phyloP scores from a whole-genome alignment of 2,888 invertebrate genomes.

The Heliconius aoede region DNA sequence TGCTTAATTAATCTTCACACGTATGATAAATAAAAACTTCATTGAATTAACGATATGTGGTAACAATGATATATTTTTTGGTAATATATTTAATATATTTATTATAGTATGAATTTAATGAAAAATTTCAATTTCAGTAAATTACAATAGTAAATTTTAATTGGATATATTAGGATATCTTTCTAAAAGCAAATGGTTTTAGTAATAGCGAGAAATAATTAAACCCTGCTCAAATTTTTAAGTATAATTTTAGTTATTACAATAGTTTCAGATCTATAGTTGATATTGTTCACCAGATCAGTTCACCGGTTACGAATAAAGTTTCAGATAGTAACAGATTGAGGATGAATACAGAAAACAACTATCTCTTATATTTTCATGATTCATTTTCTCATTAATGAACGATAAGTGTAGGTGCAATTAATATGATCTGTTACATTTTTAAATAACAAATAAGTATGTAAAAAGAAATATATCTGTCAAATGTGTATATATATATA shows the following conservation, averaged over 20 bases:
- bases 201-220: neutral
- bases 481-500: no score
- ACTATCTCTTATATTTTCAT: no score
- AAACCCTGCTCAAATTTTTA: neutral
- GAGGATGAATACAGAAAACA: no score
- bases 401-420: no score
- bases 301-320: no score
- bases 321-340: no score
- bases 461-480: no score
- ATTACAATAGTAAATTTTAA: neutral
- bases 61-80: neutral
- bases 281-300: neutral
- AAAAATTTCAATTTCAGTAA: neutral
- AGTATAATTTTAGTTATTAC: neutral
- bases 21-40: neutral
- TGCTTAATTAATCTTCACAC: constrained; percentile 26
- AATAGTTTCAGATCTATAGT: neutral
- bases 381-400: no score
- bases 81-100: no score
- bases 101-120: neutral
- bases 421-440: no score
- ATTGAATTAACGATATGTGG: neutral
- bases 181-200: neutral
- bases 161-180: neutral
- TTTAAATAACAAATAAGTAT: no score